Evolutionary conservation across 2,888 invertebrate genomes (phyloP), one percentile per base, ranked within the genome.

Genomic region (Balanococcus diminutus): DNA sequence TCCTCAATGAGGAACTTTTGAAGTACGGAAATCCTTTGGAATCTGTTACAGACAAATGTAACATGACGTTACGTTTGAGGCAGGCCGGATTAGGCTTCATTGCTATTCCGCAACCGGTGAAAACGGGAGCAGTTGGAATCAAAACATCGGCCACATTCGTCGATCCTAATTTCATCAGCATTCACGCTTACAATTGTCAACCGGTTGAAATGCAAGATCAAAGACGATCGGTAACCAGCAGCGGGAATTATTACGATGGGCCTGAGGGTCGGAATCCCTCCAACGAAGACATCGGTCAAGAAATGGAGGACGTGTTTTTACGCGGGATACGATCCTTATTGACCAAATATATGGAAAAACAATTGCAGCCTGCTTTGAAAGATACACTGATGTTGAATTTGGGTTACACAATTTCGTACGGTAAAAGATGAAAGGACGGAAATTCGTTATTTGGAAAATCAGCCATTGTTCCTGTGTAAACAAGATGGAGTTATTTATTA

Each of bases 331-430:
- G 95, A 88, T 94, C 95, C 19, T 91, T 96, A 79, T 89, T 96
- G 72, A 95, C 87, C 46, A 94, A 94, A 32, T 96, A 96, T 88
- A 95, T 96, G 94, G 95, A 96, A 89, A 94, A 93, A 88, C 94
- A 95, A 88, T 90, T 96, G 82, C 95, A 96, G 88, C 95, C 95
- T 9, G 95, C 96, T 56, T 95, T 96, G 86, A 95, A 95, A 89
- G 96, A 96, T 89, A 95, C 96, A 0, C 91, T 96, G 39, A 95
- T 96, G 96, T 92, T 94, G 87, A 95, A 95, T 89, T 94, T 96
- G 94, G 96, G 96, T 6, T 96, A 96, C 89, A 95, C 95, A 67
- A 92, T 96, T 88, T 96, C 96, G 86, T 96, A 96, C 89, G 96
- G 96, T 87, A 94, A 91, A 90, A 46, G 82, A 16, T 82, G 32